Evolutionary conservation across 1,140 invertebrate genomes (phyloP).

Genomic region (Zaprionus nigranus): DNA sequence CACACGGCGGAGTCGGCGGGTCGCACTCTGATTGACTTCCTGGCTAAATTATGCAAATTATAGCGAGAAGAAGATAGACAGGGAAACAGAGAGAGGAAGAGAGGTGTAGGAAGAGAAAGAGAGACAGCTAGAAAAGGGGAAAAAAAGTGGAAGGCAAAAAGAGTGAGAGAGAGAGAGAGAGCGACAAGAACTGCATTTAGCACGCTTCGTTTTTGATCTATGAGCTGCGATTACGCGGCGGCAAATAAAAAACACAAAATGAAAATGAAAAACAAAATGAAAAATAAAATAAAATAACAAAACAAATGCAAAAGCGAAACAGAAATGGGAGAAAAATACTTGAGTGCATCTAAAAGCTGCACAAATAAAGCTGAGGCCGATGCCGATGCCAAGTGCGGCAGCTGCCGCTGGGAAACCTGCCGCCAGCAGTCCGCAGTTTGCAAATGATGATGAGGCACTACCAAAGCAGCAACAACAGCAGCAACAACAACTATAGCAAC

Average conservation of each 20-base stretch:
- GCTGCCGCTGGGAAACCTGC: constrained; percentile 51
- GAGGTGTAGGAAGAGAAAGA: neutral
- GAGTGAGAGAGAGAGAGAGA: neutral
- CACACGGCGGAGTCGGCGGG: neutral
- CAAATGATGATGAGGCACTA: constrained; percentile 77
- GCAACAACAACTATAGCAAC: constrained; percentile 36
- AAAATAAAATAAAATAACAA: neutral
- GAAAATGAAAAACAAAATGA: constrained; percentile 27
- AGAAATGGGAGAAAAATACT: constrained; percentile 35
- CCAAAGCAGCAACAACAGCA: constrained; percentile 15
- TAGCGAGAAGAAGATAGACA: constrained; percentile 15
- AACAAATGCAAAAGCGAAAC: neutral
- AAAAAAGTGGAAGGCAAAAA: neutral
- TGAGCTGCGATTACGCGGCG: constrained; percentile 50
- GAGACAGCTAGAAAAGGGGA: neutral
- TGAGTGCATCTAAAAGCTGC: constrained; percentile 68
- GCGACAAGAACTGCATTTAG: neutral
- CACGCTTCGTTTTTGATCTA: constrained; percentile 50
- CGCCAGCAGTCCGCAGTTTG: constrained; percentile 57
- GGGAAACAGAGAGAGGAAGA: neutral
- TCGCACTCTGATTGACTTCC: constrained; percentile 44
- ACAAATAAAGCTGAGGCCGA: constrained; percentile 64
- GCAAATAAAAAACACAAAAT: constrained; percentile 26
- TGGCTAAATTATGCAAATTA: constrained; percentile 47
- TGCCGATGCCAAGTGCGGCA: constrained; percentile 62